These are phyloP conservation scores for Tyria jacobaeae DNA, from an alignment of 2,888 invertebrate genomes.

Conservation along the genomic window DNA sequence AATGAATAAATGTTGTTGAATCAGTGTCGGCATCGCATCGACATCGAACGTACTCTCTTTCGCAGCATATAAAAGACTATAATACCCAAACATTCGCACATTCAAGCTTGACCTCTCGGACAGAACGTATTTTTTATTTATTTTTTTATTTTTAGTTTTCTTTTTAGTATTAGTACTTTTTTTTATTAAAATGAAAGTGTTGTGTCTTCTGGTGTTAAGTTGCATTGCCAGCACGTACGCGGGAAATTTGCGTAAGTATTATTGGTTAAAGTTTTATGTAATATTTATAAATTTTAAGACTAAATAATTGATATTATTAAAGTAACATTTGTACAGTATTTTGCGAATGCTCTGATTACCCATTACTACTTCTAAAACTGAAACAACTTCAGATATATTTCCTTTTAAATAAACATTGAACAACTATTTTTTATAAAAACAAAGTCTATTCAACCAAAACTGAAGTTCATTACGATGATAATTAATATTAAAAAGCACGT, in stretches of 20 bases:
- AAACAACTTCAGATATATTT: too few relatives aligned
- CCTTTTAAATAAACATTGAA: too few relatives aligned
- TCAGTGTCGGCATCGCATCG: conserved; percentile 26
- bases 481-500: too few relatives aligned
- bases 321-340: not conserved
- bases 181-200: conserved; percentile 64
- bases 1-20: conserved; percentile 41
- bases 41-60: conserved; percentile 35
- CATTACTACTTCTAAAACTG: too few relatives aligned
- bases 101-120: conserved; percentile 33
- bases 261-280: not conserved
- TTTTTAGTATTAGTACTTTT: conserved; percentile 8
- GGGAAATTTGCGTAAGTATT: conserved; percentile 70
- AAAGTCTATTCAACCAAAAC: too few relatives aligned
- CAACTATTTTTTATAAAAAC: too few relatives aligned
- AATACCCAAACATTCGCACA: conserved; percentile 36
- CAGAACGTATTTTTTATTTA: conserved; percentile 28
- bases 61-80: conserved; percentile 59
- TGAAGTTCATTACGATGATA: too few relatives aligned
- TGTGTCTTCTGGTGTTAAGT: conserved; percentile 58
- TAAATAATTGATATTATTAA: not conserved
- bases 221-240: conserved; percentile 53
- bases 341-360: too few relatives aligned
- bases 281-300: too few relatives aligned
- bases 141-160: conserved; percentile 2